phyloP scores from a whole-genome alignment of 2,113 vertebrate species.

The Peucedramus taeniatus region DNA sequence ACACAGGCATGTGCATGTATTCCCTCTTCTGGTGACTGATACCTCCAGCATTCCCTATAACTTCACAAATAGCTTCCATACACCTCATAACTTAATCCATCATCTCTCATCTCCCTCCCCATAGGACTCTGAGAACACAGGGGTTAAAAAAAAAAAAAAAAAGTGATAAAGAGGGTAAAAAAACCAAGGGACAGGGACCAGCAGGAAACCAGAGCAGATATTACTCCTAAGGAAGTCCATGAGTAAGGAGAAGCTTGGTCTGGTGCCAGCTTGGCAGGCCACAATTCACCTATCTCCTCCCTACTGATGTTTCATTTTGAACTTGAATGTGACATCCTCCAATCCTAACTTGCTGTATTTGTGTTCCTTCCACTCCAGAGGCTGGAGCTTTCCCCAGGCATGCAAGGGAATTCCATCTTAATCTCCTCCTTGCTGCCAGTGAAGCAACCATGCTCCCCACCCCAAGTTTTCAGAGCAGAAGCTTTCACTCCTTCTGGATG shows the following conservation, averaged over 20 bases:
- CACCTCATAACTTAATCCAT: background rate
- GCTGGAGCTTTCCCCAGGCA: background rate
- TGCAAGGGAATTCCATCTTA: background rate
- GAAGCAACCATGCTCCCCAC: background rate
- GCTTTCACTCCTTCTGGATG: background rate
- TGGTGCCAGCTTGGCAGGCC: background rate
- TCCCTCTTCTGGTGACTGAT: background rate
- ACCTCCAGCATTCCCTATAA: background rate
- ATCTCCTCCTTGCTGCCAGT: background rate
- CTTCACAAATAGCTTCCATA: background rate
- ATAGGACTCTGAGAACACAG: background rate
- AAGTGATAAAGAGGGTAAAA: too few relatives aligned
- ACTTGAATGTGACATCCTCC: background rate
- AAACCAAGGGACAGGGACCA: background rate
- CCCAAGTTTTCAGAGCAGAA: background rate
- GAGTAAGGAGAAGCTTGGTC: slow-evolving; percentile 20
- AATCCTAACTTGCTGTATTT: background rate
- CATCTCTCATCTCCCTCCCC: background rate
- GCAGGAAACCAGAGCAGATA: slow-evolving; percentile 33
- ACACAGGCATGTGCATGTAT: background rate
- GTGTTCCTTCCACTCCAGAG: background rate
- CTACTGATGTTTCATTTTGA: background rate
- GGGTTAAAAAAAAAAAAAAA: background rate
- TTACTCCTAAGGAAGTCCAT: slow-evolving; percentile 24
- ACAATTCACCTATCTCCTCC: slow-evolving; percentile 15